phyloP scores from a whole-genome alignment of 1,140 invertebrate genomes.

The Drosophila seguyi region DNA sequence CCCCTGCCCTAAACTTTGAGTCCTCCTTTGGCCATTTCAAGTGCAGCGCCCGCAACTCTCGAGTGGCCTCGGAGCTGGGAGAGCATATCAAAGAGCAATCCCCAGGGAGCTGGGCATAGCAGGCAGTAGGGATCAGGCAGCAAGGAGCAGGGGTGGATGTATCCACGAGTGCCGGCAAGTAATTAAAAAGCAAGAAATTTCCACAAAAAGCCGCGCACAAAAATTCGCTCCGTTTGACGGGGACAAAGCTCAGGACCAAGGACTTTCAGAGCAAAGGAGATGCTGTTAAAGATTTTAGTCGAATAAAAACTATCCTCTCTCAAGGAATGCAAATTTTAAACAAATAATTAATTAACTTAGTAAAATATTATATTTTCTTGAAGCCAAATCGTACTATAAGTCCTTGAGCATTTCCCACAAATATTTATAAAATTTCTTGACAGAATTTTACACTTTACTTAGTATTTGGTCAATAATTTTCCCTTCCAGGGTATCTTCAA shows the following conservation, averaged over 20 bases:
- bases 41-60: conserved; percentile 67
- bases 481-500: conserved; percentile 4
- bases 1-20: not conserved
- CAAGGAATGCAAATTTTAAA: no score
- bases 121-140: conserved; percentile 43
- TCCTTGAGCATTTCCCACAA: not conserved
- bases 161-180: conserved; percentile 68
- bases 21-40: conserved; percentile 55
- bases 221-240: conserved; percentile 59
- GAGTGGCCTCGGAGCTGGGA: conserved; percentile 46
- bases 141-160: conserved; percentile 26
- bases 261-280: conserved; percentile 22
- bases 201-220: conserved; percentile 67
- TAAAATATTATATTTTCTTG: no score
- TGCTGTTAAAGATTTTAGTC: accelerated
- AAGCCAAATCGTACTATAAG: not conserved
- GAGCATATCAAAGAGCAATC: conserved; percentile 69
- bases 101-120: conserved; percentile 1
- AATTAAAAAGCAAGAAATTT: conserved; percentile 79
- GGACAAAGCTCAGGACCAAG: conserved; percentile 54
- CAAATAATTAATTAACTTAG: not conserved
- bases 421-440: not conserved
- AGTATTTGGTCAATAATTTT: not conserved
- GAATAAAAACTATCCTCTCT: conserved; percentile 1
- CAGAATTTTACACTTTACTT: not conserved